Conservation (phyloP, 2,888 invertebrate genomes). For the Cyaniris semiargus region DNA sequence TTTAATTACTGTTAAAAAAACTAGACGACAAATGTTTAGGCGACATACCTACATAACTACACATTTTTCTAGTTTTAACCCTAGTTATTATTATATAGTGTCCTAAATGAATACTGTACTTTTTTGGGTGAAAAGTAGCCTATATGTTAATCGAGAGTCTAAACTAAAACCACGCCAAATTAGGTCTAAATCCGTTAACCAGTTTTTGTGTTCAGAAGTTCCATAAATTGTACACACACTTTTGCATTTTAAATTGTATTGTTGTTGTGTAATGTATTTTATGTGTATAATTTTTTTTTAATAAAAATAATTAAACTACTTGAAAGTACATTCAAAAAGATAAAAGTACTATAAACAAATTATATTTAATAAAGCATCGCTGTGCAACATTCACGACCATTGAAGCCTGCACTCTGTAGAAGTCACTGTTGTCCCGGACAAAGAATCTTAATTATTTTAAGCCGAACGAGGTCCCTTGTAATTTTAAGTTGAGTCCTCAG, state of each 20-base stretch:
- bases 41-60: not conserved
- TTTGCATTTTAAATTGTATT: too few relatives aligned
- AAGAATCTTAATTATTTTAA: constrained; percentile 77
- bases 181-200: too few relatives aligned
- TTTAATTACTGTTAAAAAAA: not conserved
- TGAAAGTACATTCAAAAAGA: not conserved
- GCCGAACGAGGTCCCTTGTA: constrained; percentile 65
- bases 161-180: too few relatives aligned
- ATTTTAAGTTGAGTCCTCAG: constrained; percentile 67
- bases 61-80: not conserved
- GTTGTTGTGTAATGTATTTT: too few relatives aligned
- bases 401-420: constrained; percentile 47
- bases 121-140: not conserved
- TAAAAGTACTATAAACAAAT: not conserved
- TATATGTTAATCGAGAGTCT: too few relatives aligned
- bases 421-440: constrained; percentile 57
- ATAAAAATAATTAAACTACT: too few relatives aligned
- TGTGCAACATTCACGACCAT: constrained; percentile 39
- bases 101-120: too few relatives aligned
- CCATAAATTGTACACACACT: too few relatives aligned
- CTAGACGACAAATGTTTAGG: not conserved
- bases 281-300: too few relatives aligned
- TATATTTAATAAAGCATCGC: constrained; percentile 19
- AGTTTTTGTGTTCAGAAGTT: too few relatives aligned
- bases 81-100: not conserved